These are phyloP conservation scores for Odontomachus brunneus DNA, from an alignment of 1,140 invertebrate genomes.

Conservation along the genomic window DNA sequence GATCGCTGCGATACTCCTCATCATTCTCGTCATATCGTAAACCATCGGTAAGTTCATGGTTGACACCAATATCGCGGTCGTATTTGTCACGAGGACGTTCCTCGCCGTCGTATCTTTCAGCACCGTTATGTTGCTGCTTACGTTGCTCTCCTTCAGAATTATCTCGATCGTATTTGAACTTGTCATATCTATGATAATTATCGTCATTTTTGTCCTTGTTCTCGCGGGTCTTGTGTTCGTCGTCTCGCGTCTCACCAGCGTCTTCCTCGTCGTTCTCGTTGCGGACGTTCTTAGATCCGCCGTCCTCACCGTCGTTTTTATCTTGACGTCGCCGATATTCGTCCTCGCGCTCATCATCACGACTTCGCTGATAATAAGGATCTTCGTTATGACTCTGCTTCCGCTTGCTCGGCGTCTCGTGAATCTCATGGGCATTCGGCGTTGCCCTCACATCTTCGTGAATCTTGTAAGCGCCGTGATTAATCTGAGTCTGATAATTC, in stretches of 20 bases:
- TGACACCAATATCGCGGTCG: too few species aligned
- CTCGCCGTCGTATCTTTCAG: not conserved
- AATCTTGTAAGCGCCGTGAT: not conserved
- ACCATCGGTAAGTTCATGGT: too few species aligned
- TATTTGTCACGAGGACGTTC: too few species aligned
- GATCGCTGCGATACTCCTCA: too few species aligned
- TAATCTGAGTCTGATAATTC: conserved; percentile 27
- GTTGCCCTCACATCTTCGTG: not conserved
- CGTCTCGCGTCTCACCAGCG: conserved; percentile 35
- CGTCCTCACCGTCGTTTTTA: conserved; percentile 15
- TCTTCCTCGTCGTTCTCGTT: not conserved
- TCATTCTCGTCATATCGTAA: too few species aligned
- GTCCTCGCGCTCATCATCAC: not conserved
- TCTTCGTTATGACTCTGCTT: not conserved
- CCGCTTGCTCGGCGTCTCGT: not conserved
- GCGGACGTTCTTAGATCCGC: not conserved
- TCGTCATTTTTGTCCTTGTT: conserved; percentile 26
- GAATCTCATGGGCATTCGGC: not conserved
- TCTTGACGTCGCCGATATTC: conserved; percentile 35
- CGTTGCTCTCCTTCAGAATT: not conserved
- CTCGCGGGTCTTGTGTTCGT: not conserved
- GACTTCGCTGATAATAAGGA: not conserved
- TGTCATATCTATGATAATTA: conserved; percentile 15
- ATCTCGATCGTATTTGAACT: conserved; percentile 3
- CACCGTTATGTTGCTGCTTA: not conserved